A percentile compares a stretch with the other conserved stretches of the same genome.
These are phyloP conservation scores for Xenentodon cancila DNA, from an alignment of 2,797 vertebrate genomes.

Conservation along the genomic window DNA sequence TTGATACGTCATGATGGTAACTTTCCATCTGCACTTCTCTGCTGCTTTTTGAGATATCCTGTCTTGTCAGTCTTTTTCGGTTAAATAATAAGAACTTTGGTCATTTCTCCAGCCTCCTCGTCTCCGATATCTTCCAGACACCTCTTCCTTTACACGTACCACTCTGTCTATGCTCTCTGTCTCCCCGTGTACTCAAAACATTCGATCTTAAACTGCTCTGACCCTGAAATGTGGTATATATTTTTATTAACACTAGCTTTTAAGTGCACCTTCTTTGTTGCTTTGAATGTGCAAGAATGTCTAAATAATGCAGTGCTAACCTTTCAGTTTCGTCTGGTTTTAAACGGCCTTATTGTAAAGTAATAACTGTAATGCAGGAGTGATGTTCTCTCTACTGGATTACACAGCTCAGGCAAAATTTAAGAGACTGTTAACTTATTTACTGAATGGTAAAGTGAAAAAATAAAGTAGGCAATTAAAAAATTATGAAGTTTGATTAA, in stretches of 20 bases:
- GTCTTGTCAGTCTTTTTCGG: too few species aligned
- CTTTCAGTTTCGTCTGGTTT: not conserved
- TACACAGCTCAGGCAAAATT: not conserved
- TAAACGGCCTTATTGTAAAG: not conserved
- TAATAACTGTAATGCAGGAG: not conserved
- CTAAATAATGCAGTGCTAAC: not conserved
- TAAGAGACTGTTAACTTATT: not conserved
- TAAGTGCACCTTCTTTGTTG: not conserved
- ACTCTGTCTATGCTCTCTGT: too few species aligned
- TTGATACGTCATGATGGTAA: too few species aligned
- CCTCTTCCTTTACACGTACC: too few species aligned
- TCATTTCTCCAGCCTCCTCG: too few species aligned
- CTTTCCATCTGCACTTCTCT: too few species aligned
- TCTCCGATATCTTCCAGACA: too few species aligned
- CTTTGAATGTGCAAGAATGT: not conserved
- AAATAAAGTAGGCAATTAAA: not conserved
- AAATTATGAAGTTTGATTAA: not conserved
- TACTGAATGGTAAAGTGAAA: slow-evolving; percentile 4
- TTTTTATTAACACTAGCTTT: not conserved
- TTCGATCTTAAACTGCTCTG: not conserved
- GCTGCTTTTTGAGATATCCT: too few species aligned
- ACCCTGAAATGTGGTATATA: not conserved
- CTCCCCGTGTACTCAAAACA: too few species aligned
- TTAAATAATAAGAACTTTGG: too few species aligned
- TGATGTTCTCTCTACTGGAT: not conserved